Conservation (phyloP, 1,140 invertebrate species). For the Eufriesea mexicana region DNA sequence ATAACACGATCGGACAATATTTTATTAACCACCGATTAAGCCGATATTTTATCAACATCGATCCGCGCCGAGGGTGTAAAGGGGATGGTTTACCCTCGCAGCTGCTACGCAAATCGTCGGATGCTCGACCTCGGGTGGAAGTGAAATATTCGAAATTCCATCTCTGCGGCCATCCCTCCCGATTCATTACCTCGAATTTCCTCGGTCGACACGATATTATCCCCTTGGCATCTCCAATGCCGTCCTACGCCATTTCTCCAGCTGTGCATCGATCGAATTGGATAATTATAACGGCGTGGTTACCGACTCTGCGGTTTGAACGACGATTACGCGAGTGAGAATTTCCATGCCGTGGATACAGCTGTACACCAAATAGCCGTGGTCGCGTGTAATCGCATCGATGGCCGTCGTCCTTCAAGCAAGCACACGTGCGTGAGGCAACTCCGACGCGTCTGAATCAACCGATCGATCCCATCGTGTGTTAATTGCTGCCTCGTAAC, state of each 20-base stretch:
- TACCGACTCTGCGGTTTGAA: slow-evolving; percentile 53
- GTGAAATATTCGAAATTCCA: slow-evolving; percentile 55
- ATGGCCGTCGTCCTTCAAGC: background rate
- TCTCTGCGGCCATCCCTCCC: slow-evolving; percentile 33
- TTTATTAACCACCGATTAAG: background rate
- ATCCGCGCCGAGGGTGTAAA: background rate
- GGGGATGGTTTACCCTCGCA: background rate
- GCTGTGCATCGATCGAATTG: slow-evolving; percentile 64
- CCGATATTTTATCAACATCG: background rate
- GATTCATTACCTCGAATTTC: slow-evolving; percentile 66
- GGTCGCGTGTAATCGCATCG: background rate
- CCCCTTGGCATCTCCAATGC: slow-evolving; percentile 27
- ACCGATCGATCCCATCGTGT: background rate
- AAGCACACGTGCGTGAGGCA: background rate
- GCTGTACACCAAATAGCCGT: background rate
- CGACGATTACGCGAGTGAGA: slow-evolving; percentile 50
- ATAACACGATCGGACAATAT: no score
- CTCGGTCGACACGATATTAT: slow-evolving; percentile 58
- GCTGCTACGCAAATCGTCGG: background rate
- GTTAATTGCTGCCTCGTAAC: background rate
- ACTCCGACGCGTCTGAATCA: background rate
- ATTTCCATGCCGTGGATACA: slow-evolving; percentile 43
- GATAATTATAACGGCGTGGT: slow-evolving; percentile 67
- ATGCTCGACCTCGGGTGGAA: no score
- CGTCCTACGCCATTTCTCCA: slow-evolving; percentile 33